phyloP scores from a whole-genome alignment of 2,113 vertebrate genomes.

The Bucco capensis region DNA sequence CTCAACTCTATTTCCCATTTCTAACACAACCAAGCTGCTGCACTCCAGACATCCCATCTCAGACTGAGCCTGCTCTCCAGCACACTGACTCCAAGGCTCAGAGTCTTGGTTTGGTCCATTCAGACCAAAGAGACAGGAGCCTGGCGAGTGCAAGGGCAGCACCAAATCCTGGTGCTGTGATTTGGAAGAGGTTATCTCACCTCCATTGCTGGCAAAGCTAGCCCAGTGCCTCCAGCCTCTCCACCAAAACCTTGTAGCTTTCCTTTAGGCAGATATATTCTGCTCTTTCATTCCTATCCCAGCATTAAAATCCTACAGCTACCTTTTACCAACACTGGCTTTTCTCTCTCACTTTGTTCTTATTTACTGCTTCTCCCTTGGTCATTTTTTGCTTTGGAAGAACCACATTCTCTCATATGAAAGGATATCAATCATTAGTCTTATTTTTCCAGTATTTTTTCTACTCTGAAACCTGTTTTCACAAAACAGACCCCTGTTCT shows the following conservation, averaged over 20 bases:
- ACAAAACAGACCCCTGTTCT: background rate
- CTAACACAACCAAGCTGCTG: background rate
- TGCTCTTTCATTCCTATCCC: background rate
- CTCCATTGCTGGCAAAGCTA: accelerated
- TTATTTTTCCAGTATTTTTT: background rate
- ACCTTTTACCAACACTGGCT: no score
- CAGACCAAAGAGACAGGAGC: background rate
- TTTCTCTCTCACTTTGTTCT: no score
- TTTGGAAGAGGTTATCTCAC: background rate
- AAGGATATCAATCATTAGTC: background rate
- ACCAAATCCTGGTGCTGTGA: accelerated
- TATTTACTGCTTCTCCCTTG: background rate
- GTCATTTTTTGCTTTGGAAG: background rate
- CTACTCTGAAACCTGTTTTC: background rate
- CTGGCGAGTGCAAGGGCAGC: accelerated
- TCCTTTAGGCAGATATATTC: background rate
- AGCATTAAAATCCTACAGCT: background rate
- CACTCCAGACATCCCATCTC: background rate
- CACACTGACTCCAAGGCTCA: accelerated
- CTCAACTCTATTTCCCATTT: background rate
- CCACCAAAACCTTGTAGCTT: background rate
- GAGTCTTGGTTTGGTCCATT: background rate
- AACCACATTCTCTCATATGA: background rate
- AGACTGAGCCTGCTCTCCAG: background rate
- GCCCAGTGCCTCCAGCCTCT: background rate